Base-by-base conservation (phyloP, 2,797 vertebrate species). In the Molothrus ater region DNA sequence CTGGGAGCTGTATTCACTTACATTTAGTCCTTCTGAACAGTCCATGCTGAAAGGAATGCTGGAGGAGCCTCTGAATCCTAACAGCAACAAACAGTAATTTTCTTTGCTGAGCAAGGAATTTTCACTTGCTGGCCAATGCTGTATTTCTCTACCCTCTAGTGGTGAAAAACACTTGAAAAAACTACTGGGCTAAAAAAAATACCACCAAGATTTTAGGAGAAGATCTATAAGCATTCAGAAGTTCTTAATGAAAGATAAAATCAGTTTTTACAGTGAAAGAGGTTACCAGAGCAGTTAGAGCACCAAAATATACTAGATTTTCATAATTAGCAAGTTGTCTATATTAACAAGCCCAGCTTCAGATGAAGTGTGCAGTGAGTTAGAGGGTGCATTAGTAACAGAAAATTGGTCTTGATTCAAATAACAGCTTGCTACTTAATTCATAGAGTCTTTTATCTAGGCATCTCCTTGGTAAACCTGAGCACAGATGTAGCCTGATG, bases 121-220 rank as follows among this genome's bases (percentile, higher is more conserved):
- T 87, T 48, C n/a, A 28, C 75, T 85, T 50, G n/a, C 19, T 80
- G 31, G 24, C 5, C n/a, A 90, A 26, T 15, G 43, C 28, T 93
- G 81, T 94, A 26, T 73, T 86, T 91, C 40, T 89, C 88, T 91
- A 18, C 96, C 97, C 93, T 96, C 97, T 97, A 95, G 96, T 95
- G 97, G 96, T 74, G 59, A 91, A 89, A 89, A 93, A 59, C 0
- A 22, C 31, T 31, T 56, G 28, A 64, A 34, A 75, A 63, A 69
- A 38, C 1, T 12, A 53, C 26, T 38, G 22, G 65, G 75, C 48
- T 80, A 54, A 38, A 61, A 60, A 26, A 59, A 48, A 60, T 3
- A n/a, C 7, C 19, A 32, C 6, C 9, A 29, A 32, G 8, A 34
- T 57, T 87, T 80, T 76, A 86, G 19, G 8, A 81, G 48, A 11